A percentile compares a stretch with the other conserved stretches of the same genome.
These are phyloP conservation scores for Etheostoma spectabile DNA, from an alignment of 2,113 vertebrate genomes.

Conservation along the genomic window DNA sequence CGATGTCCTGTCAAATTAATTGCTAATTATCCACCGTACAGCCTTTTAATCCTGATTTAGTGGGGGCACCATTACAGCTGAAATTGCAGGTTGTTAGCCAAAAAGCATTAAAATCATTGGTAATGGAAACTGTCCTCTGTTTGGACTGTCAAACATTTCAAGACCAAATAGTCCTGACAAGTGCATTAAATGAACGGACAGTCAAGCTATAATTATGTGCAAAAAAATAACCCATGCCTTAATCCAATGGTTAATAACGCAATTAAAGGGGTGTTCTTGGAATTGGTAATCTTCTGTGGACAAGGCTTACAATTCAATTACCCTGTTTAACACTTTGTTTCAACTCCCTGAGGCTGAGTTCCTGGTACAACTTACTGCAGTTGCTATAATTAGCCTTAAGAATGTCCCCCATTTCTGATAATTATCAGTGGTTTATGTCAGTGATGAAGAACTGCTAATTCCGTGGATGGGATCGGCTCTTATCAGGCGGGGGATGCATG, in stretches of 20 bases:
- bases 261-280: constrained; percentile 83
- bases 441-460: constrained; percentile 51
- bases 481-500: constrained; percentile 33
- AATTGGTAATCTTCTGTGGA: constrained; percentile 84
- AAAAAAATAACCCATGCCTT: constrained; percentile 80
- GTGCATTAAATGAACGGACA: constrained; percentile 77
- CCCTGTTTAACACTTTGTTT: constrained; percentile 85
- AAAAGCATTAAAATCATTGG: constrained; percentile 50
- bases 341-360: constrained; percentile 83
- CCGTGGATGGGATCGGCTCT: constrained; percentile 48
- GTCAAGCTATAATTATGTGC: constrained; percentile 78
- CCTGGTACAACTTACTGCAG: constrained; percentile 79
- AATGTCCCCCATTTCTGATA: constrained; percentile 72
- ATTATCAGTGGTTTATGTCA: constrained; percentile 77
- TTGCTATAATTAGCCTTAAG: constrained; percentile 76
- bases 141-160: constrained; percentile 63
- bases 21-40: constrained; percentile 59
- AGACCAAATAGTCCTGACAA: constrained; percentile 64
- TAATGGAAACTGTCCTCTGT: constrained; percentile 60
- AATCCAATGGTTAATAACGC: constrained; percentile 85
- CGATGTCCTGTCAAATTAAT: constrained; percentile 59
- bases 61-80: constrained; percentile 22
- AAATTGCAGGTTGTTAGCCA: constrained; percentile 58
- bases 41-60: constrained; percentile 64
- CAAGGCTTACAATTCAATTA: constrained; percentile 87